Evolutionary conservation across 2,113 vertebrate species (phyloP).

Genomic region (Bambusicola thoracicus): DNA sequence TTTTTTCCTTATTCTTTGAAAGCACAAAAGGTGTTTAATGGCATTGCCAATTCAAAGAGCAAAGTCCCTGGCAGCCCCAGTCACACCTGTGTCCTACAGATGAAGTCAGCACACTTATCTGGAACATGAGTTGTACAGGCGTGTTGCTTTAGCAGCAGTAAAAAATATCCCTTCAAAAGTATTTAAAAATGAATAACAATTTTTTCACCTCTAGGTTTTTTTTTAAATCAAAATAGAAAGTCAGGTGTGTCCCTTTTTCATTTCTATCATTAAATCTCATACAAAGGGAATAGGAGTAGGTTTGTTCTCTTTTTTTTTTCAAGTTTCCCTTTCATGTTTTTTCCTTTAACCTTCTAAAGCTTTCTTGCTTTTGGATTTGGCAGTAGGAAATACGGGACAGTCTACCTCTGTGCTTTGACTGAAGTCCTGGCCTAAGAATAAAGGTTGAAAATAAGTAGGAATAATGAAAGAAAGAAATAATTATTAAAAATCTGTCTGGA

Average conservation of each 20-base stretch:
- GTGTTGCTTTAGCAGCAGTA: not conserved
- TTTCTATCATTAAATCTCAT: not conserved
- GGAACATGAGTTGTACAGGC: not conserved
- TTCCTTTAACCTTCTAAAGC: not conserved
- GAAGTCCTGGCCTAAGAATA: not conserved
- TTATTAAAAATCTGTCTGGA: not conserved
- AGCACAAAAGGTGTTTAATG: not conserved
- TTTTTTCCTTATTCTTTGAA: not conserved
- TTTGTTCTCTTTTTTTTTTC: not conserved
- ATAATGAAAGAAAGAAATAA: not conserved
- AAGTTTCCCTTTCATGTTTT: not conserved
- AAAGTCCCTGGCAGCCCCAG: not conserved
- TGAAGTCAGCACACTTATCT: not conserved
- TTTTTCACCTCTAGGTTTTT: not conserved
- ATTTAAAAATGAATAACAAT: not conserved
- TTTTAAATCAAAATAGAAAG: not conserved
- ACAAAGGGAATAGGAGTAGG: not conserved
- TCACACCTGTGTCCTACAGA: accelerated
- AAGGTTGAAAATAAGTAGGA: not conserved
- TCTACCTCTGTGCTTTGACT: not conserved
- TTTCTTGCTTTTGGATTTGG: not conserved
- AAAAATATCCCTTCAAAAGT: not conserved
- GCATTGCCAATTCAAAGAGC: not conserved
- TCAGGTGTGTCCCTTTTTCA: accelerated
- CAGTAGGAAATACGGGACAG: not conserved